Conservation (phyloP, 2,113 vertebrate genomes). For the Odontophorus gujanensis region DNA sequence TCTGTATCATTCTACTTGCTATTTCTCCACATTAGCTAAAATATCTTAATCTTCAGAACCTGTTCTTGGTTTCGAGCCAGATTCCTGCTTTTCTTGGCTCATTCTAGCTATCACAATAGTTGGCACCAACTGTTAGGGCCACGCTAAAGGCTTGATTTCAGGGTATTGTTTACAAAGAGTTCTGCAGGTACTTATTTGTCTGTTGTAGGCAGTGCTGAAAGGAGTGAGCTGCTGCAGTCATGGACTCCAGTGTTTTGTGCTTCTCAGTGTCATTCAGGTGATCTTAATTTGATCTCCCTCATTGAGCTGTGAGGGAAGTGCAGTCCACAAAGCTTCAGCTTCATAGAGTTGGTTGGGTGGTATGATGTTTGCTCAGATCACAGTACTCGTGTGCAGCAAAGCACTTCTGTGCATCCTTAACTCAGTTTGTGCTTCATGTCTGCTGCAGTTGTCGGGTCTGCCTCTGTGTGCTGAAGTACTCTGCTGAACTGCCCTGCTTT, state of each 20-base stretch:
- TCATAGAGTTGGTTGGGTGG: not conserved
- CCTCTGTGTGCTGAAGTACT: not conserved
- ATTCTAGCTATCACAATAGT: conserved; percentile 26
- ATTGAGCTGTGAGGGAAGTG: not conserved
- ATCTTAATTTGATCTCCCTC: not conserved
- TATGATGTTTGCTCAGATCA: not conserved
- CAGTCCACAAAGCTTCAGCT: not conserved
- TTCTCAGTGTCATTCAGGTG: not conserved
- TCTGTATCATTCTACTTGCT: not conserved
- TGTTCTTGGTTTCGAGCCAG: conserved; percentile 49
- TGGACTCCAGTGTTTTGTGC: not conserved
- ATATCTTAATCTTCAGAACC: conserved; percentile 49
- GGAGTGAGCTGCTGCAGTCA: not conserved
- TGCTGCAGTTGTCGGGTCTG: not conserved
- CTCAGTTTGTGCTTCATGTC: not conserved
- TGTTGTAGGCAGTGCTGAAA: not conserved
- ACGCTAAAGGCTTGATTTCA: not conserved
- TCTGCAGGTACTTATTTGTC: not conserved
- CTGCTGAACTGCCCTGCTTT: not conserved
- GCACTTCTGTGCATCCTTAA: not conserved
- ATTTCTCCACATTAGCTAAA: not conserved
- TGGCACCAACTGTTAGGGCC: not conserved
- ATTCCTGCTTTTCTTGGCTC: conserved; percentile 35
- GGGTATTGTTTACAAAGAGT: not conserved
- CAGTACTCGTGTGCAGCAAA: not conserved